Base-by-base conservation (phyloP, 2,797 vertebrate genomes). In the Remorina albescens region DNA sequence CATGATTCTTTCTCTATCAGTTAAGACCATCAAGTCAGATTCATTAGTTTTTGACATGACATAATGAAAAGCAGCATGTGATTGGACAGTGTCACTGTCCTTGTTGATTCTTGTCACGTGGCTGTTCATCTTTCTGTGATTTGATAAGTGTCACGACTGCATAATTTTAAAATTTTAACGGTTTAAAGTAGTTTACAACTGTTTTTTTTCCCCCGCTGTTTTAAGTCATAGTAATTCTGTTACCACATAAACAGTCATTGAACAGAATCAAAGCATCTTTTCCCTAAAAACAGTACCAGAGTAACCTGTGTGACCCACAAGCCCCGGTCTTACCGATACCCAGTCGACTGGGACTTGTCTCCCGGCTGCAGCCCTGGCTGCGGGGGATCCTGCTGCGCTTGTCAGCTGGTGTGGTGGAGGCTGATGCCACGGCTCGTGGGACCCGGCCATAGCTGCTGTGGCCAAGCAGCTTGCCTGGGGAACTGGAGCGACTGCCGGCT, bases 401-500 rank as follows among this genome's bases (percentile, higher is more conserved):
- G 83, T 98, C 97, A 3, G 94, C 83, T 2, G 97, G 92, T 0
- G 96, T 94, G 64, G n/a, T 64, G 61, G 96, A 91, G 71, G 94
- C 90, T 0, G 95, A 75, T 5, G 92, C 93, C 0, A 95, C 90
- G 58, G 95, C 93, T 67, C 97, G 90, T 18, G 96, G 94, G 5
- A 96, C 86, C 70, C 96, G 93, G 26, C 97, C 95, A 26, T 99
- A 98, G 61, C 94, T 67, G 82, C 96, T 94, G 78, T 89, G 89
- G 12, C 96, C 94, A 75, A 99, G 93, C 62, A 99, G 92, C 84
- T 99, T 99, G 25, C 97, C 97, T 0, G 98, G 98, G 57, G 98
- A 99, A 81, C 95, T 98, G 64, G 98, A 99, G 32, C 98, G 95
- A 84, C 98, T 99, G 42, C 98, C 97, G 41, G 98, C 98, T 99